phyloP scores from a whole-genome alignment of 2,888 invertebrate genomes.

The Colletes collaris region DNA sequence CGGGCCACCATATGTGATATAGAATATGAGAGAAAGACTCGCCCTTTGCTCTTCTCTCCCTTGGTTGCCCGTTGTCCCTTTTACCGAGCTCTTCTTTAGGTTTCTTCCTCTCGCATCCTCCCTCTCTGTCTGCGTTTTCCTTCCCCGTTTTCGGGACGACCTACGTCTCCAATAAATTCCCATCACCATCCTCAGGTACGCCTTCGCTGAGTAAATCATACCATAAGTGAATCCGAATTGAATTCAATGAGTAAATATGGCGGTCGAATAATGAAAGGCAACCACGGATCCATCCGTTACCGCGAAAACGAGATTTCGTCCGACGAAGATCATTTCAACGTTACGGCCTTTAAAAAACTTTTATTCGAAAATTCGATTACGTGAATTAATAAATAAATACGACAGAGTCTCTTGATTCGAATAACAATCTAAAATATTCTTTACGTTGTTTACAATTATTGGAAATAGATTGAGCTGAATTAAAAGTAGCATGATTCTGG shows the following conservation, averaged over 20 bases:
- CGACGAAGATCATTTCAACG: constrained; percentile 22
- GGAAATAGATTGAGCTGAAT: too few species aligned
- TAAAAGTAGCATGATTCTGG: too few species aligned
- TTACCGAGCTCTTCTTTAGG: constrained; percentile 26
- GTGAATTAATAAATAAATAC: neutral
- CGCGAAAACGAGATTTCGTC: constrained; percentile 13
- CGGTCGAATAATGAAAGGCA: constrained; percentile 76
- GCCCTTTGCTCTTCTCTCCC: constrained; percentile 62
- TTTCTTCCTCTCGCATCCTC: constrained; percentile 19
- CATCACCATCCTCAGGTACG: constrained; percentile 76
- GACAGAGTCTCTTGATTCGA: too few species aligned
- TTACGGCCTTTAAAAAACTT: neutral
- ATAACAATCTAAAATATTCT: too few species aligned
- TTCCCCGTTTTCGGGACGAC: constrained; percentile 72
- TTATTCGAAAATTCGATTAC: constrained; percentile 4
- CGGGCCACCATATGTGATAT: constrained; percentile 58
- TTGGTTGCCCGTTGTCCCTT: constrained; percentile 55
- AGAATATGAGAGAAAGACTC: constrained; percentile 65
- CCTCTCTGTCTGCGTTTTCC: constrained; percentile 36
- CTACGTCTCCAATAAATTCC: constrained; percentile 79
- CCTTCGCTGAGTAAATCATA: constrained; percentile 78
- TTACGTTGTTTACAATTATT: too few species aligned
- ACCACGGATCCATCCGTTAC: constrained; percentile 26
- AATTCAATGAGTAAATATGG: constrained; percentile 82
- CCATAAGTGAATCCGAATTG: constrained; percentile 81